Conservation (phyloP, 2,888 invertebrate species). For the Tenodera sinensis region DNA sequence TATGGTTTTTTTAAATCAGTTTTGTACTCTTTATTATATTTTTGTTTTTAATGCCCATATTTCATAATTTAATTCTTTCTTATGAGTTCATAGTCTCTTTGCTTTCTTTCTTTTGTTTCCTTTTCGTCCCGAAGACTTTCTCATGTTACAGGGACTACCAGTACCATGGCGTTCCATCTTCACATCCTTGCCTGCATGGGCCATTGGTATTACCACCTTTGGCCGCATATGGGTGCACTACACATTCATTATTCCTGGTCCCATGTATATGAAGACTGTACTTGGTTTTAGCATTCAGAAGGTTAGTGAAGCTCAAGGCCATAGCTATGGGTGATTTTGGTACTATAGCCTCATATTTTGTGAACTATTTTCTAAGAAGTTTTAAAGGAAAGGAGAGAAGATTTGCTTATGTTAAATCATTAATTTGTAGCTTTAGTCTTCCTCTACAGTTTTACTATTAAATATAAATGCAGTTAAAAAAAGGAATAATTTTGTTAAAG, state of each 20-base stretch:
- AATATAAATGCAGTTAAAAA: too few relatives aligned
- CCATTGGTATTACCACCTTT: slow-evolving; percentile 68
- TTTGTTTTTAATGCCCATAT: slow-evolving; percentile 5
- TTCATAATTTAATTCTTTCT: neutral
- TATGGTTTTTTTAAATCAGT: neutral
- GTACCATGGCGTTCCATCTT: slow-evolving; percentile 65
- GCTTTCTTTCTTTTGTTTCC: neutral
- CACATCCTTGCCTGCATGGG: slow-evolving; percentile 63
- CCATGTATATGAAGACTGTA: slow-evolving; percentile 66
- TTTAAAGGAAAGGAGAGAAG: too few relatives aligned
- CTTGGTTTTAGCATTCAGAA: slow-evolving; percentile 65
- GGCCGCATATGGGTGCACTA: slow-evolving; percentile 74
- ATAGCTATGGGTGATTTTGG: neutral
- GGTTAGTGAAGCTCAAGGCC: slow-evolving; percentile 40
- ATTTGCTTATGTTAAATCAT: too few relatives aligned
- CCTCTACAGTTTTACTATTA: too few relatives aligned
- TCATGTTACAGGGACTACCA: slow-evolving; percentile 40
- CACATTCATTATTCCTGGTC: slow-evolving; percentile 66
- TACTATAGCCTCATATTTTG: neutral
- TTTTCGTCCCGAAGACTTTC: slow-evolving; percentile 8
- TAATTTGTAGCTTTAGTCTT: too few relatives aligned
- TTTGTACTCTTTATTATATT: neutral
- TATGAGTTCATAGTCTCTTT: neutral
- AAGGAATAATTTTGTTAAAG: too few relatives aligned
- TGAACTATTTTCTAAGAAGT: neutral